Evolutionary conservation across 1,140 invertebrate genomes (phyloP), one percentile per base, ranked within the genome.

Genomic region (Trichonephila clavipes): DNA sequence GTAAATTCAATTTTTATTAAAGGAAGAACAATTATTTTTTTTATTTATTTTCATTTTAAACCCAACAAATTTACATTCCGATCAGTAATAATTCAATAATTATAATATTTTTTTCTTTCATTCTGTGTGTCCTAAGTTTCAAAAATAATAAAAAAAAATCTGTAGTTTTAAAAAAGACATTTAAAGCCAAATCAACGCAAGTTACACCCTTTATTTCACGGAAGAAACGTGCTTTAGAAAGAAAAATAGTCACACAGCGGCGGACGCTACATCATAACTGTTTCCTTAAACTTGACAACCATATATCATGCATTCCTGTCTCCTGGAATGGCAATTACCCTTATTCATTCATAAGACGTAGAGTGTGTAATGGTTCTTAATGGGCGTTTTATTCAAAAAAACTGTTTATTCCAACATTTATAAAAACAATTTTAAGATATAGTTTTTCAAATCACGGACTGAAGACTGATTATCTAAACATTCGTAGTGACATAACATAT

Each of bases 361-460:
- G 40, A 5, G 16, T 19, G 21, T 21, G 24, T 85, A 85, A 85
- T 85, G 58, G 21, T 59, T 59, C 82, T 58, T 85, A 85, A 85
- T 85, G 82, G 82, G 58, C 24, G 16, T 51, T 24, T 85, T 85
- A 85, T 85, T 85, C 82, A 85, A 58, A 58, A 59, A n/a, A 51
- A 19, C 51, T 34, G 82, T 10, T n/a, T 85, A 85, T 24, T 85
- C n/a, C 21, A 24, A 58, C 28, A 40, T 16, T 77, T 18, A 7
- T 18, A 34, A 18, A 72, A 28, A 28, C 34, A 28, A 34, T 77
- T 28, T 19, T 14, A 24, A 34, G 18, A 28, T 10, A 40, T 77
- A 77, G 28, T 34, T 34, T 77, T 77, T 14, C 28, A 77, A 3
- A 34, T 34, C 28, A 40, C 28, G 34, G 16, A 18, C 72, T 34